Evolutionary conservation across 2,888 invertebrate genomes (phyloP).

Genomic region (Cabera pusaria): DNA sequence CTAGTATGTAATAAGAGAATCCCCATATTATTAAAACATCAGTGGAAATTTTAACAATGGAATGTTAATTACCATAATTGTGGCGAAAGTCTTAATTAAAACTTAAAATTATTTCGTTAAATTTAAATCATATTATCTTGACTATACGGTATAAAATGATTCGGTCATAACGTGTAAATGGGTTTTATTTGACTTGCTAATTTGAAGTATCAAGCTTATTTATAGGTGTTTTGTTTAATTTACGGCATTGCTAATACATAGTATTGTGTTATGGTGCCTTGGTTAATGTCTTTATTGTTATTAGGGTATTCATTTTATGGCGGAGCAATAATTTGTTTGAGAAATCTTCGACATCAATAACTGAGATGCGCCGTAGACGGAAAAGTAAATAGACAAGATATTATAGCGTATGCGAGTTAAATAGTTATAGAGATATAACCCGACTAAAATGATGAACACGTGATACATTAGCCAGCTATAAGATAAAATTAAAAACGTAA

Average conservation of each 20-base stretch:
- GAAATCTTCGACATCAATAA: too few relatives aligned
- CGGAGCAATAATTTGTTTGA: too few relatives aligned
- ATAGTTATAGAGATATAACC: too few relatives aligned
- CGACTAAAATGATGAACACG: too few relatives aligned
- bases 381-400: too few relatives aligned
- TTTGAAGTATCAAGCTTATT: slow-evolving; percentile 13
- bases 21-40: slow-evolving; percentile 14
- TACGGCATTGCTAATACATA: slow-evolving; percentile 6
- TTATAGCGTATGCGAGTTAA: too few relatives aligned
- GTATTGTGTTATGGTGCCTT: slow-evolving; percentile 12
- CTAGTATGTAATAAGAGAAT: slow-evolving; percentile 15
- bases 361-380: too few relatives aligned
- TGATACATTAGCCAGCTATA: too few relatives aligned
- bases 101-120: neutral
- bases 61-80: slow-evolving; percentile 16
- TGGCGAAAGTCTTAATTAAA: slow-evolving; percentile 15
- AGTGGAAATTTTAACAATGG: slow-evolving; percentile 21
- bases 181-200: slow-evolving; percentile 16
- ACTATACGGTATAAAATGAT: slow-evolving; percentile 3
- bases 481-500: too few relatives aligned
- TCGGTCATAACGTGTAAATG: neutral
- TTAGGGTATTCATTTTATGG: too few relatives aligned
- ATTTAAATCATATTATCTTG: neutral
- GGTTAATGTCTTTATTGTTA: slow-evolving; percentile 12
- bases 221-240: slow-evolving; percentile 15